Percentiles rank a stretch among this genome's conserved stretches.
Conservation (phyloP, 1,140 invertebrate genomes). For the Neodiprion pinetum region DNA sequence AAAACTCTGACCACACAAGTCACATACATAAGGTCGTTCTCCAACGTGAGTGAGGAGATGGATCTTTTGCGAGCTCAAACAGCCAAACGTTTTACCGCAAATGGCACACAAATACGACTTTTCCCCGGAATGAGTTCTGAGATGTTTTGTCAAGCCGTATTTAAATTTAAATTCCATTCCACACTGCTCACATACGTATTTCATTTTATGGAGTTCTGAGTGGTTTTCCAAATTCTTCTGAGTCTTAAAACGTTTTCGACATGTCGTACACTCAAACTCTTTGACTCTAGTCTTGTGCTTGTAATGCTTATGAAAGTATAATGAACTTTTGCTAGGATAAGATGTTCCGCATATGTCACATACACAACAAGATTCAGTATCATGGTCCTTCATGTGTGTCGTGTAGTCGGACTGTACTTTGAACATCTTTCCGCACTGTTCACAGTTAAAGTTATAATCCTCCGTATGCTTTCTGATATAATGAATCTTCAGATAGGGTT, state of each 20-base stretch:
- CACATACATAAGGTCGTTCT: conserved; percentile 63
- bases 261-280: conserved; percentile 59
- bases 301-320: conserved; percentile 53
- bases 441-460: conserved; percentile 65
- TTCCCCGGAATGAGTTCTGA: conserved; percentile 70
- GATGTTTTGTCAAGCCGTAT: conserved; percentile 68
- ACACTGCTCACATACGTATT: conserved; percentile 65
- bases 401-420: conserved; percentile 60
- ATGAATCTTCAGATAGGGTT: conserved; percentile 59
- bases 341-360: conserved; percentile 67
- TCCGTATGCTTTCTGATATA: conserved; percentile 64
- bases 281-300: conserved; percentile 61
- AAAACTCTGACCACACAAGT: conserved; percentile 60
- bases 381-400: conserved; percentile 60
- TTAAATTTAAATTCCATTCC: conserved; percentile 68
- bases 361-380: conserved; percentile 56
- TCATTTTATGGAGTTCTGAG: conserved; percentile 58
- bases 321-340: conserved; percentile 58
- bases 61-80: conserved; percentile 55
- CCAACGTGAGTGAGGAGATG: conserved; percentile 61
- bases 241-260: conserved; percentile 58
- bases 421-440: conserved; percentile 69
- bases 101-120: conserved; percentile 69
- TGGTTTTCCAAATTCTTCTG: conserved; percentile 58
- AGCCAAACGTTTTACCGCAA: conserved; percentile 68